Base-by-base conservation (phyloP, 2,888 invertebrate genomes). In the Lepetodrilus schrolli region DNA sequence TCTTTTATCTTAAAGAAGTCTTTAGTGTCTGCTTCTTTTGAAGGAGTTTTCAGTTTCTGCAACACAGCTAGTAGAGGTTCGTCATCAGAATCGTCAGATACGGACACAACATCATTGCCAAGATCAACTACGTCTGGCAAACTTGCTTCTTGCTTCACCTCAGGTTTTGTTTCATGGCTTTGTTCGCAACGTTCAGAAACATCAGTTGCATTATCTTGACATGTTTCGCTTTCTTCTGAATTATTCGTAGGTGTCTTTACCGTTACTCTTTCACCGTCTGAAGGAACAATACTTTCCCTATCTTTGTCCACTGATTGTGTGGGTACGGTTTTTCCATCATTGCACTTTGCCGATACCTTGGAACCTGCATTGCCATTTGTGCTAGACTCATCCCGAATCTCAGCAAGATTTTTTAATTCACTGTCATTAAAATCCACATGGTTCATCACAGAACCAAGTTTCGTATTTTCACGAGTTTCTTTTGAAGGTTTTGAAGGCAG, bases 161-260 rank as follows among this genome's bases (percentile, higher is more conserved):
- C 26, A 58, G 58, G 17, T 58, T 58, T 58, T 58, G 58, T 30
- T 58, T 58, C 58, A 30, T 58, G 58, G 58, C 30, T 30, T 30
- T 58, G 58, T 58, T 58, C 58, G 34, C 58, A 26, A 17, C 43
- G 17, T 43, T 43, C n/a, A n/a, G n/a, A n/a, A n/a, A n/a, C n/a
- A n/a, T n/a, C n/a, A n/a, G n/a, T n/a, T n/a, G n/a, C 17, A 43
- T 43, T 43, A 17, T 13, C 43, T 43, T 10, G 13, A 43, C n/a
- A 43, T 17, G 13, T 43, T 17, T 43, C 17, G 17, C 43, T 17
- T 43, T 43, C 17, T 17, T 43, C 43, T 43, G 43, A 43, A 10
- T 43, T 43, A 4, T 13, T 43, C 4, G 7, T 43, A 43, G 13
- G 43, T 10, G 13, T 43, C 10, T 10, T 43, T 17, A 17, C 17